These are phyloP conservation scores for Syrrhaptes paradoxus DNA, from an alignment of 2,113 vertebrate genomes.

Conservation along the genomic window DNA sequence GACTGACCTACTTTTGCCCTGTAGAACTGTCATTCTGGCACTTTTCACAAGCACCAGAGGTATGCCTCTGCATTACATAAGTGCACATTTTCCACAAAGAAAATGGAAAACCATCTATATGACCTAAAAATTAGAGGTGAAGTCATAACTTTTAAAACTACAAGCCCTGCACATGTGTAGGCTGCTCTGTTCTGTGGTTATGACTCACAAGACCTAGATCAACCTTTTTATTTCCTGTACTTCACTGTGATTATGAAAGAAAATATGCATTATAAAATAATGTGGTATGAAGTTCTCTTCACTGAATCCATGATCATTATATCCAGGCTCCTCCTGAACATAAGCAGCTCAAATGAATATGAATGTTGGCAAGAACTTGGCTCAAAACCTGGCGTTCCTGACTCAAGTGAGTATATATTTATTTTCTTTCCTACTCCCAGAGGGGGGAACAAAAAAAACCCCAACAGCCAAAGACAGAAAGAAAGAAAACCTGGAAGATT, in stretches of 20 bases:
- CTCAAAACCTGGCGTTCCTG: neutral
- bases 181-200: neutral
- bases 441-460: neutral
- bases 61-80: neutral
- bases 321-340: neutral
- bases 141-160: neutral
- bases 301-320: neutral
- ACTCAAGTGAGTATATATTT: neutral
- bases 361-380: neutral
- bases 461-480: neutral
- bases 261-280: conserved; percentile 30
- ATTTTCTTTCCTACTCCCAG: neutral
- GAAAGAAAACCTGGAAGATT: neutral
- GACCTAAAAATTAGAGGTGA: conserved; percentile 9
- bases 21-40: neutral
- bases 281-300: neutral
- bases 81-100: neutral
- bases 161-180: neutral
- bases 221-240: conserved; percentile 30
- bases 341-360: neutral
- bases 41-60: neutral
- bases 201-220: neutral
- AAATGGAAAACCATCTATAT: neutral
- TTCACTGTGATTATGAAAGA: conserved; percentile 22
- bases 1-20: neutral